Evolutionary conservation across 2,888 invertebrate genomes (phyloP), one percentile per base, ranked within the genome.

Genomic region (Lydus trimaculatus): DNA sequence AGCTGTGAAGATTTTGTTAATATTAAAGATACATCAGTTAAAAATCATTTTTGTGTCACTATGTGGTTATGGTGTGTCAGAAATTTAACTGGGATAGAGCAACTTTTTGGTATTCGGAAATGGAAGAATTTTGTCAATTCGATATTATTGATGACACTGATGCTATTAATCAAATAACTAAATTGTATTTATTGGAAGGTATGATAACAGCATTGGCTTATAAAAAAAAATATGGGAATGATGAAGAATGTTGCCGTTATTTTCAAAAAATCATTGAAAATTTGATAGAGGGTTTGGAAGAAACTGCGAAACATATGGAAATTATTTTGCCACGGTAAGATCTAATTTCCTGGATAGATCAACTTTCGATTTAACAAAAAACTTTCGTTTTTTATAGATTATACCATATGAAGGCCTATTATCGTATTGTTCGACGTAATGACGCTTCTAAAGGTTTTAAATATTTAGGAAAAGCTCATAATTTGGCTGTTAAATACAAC

Each of bases 21-120:
- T n/a, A n/a, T n/a, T n/a, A n/a, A n/a, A n/a, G n/a, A n/a, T n/a
- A n/a, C n/a, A n/a, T n/a, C n/a, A 87, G 88, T 69, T 0, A 87
- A 88, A 65, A 87, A 84, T 78, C 85, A 89, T 77, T 89, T 89
- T 75, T 87, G 88, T 67, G 86, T 87, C 7, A 84, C 84, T 58
- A 88, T 90, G 87, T 91, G 90, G 90, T 83, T 91, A 28, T 87
- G 90, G 86, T 88, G 87, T 33, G 81, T 90, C 15, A 84, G 91
- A 75, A 85, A 86, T 52, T 86, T 31, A 87, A 88, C 52, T 90
- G 89, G 89, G 90, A 90, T 78, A 85, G 86, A 31, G 87, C 89
- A 0, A 83, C 85, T 6, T 77, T 87, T n/a, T 90, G 90, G 90
- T 62, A 59, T 20, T 85, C 85, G 69, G 85, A 85, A 39, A 87